A percentile compares a stretch with the other conserved stretches of the same genome.
Evolutionary conservation across 1,140 invertebrate genomes (phyloP).

Genomic region (Apis laboriosa): DNA sequence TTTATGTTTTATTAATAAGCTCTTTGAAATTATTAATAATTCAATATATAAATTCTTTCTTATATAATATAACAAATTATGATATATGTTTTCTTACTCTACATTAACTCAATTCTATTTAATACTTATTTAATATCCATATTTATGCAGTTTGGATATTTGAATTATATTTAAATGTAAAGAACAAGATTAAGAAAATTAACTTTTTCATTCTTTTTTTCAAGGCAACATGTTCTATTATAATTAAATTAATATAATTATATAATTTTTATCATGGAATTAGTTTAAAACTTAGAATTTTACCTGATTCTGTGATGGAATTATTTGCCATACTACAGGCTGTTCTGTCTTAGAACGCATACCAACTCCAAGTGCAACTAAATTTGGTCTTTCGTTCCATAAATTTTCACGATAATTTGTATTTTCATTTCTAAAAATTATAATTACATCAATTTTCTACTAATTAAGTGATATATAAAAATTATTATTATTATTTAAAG

Average conservation of each 20-base stretch:
- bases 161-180: background rate
- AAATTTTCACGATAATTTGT: slow-evolving; percentile 45
- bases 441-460: background rate
- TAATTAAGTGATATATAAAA: too few relatives aligned
- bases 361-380: slow-evolving; percentile 65
- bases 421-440: slow-evolving; percentile 39
- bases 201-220: background rate
- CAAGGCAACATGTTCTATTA: background rate
- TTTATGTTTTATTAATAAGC: slow-evolving; percentile 16
- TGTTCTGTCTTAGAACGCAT: slow-evolving; percentile 57
- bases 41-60: slow-evolving; percentile 2
- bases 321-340: slow-evolving; percentile 68
- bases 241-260: background rate
- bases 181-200: background rate
- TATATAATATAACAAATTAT: slow-evolving; percentile 31
- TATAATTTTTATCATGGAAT: background rate
- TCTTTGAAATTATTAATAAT: slow-evolving; percentile 21
- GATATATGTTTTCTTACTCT: background rate
- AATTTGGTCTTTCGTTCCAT: slow-evolving; percentile 57
- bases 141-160: background rate
- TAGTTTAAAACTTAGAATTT: background rate
- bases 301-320: slow-evolving; percentile 60
- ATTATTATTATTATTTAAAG: background rate
- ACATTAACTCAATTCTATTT: slow-evolving; percentile 5
- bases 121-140: too few relatives aligned